Percentiles rank a stretch among this genome's conserved stretches.
phyloP scores from a whole-genome alignment of 2,888 invertebrate genomes.

The Anoplius nigerrimus region DNA sequence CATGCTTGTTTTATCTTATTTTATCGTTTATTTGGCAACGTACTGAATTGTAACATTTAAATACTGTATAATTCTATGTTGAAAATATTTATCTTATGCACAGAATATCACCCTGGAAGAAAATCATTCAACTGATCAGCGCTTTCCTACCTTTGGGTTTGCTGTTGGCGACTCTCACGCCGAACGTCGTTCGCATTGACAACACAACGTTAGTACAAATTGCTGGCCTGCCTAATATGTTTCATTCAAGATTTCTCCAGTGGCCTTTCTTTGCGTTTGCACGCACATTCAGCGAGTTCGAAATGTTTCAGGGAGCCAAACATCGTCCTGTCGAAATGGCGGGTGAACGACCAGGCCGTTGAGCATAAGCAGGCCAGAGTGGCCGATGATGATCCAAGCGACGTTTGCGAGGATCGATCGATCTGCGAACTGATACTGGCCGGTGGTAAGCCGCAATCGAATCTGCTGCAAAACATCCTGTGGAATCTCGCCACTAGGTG shows the following conservation, averaged over 20 bases:
- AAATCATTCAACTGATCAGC: slow-evolving; percentile 80
- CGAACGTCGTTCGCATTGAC: slow-evolving; percentile 80
- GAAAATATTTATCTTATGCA: slow-evolving; percentile 13
- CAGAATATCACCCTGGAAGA: slow-evolving; percentile 78
- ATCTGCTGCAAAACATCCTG: slow-evolving; percentile 55
- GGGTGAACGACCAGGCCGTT: slow-evolving; percentile 63
- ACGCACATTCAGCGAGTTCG: neutral
- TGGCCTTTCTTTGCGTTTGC: slow-evolving; percentile 12
- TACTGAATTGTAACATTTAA: too few species aligned
- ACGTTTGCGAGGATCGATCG: slow-evolving; percentile 66
- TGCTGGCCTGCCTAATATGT: neutral
- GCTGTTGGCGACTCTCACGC: slow-evolving; percentile 83
- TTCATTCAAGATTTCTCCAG: neutral
- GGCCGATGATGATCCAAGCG: slow-evolving; percentile 36
- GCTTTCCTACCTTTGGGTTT: slow-evolving; percentile 84
- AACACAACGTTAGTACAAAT: slow-evolving; percentile 64
- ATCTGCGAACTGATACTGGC: slow-evolving; percentile 67
- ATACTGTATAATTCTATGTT: too few species aligned
- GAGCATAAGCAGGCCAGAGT: slow-evolving; percentile 62
- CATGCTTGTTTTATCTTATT: too few species aligned
- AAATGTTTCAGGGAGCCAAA: slow-evolving; percentile 60
- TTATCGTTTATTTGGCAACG: too few species aligned
- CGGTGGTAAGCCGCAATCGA: slow-evolving; percentile 54
- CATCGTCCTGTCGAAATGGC: slow-evolving; percentile 69
- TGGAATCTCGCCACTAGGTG: slow-evolving; percentile 64